Evolutionary conservation across 1,140 invertebrate genomes (phyloP).

Genomic region (Glossosoma conforme): DNA sequence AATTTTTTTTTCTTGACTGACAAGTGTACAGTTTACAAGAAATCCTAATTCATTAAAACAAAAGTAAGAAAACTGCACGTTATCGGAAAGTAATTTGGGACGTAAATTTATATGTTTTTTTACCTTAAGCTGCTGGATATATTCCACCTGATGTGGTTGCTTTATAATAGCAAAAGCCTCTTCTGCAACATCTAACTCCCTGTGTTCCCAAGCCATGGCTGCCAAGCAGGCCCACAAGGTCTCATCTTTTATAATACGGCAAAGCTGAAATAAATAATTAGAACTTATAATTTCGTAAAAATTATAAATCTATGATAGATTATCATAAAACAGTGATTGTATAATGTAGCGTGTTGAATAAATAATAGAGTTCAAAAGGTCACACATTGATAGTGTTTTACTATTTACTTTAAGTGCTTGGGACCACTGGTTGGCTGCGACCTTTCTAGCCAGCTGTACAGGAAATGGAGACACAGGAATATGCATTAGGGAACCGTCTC

Average conservation of each 20-base stretch:
- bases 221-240: constrained; percentile 87
- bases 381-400: no score
- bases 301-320: no score
- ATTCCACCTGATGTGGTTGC: constrained; percentile 87
- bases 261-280: constrained; percentile 35
- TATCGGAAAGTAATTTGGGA: no score
- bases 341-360: no score
- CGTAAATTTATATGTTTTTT: constrained; percentile 4
- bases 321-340: no score
- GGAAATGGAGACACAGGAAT: constrained; percentile 52
- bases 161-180: constrained; percentile 90
- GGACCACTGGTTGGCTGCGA: constrained; percentile 53
- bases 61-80: no score
- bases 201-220: constrained; percentile 74
- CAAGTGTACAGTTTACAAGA: no score
- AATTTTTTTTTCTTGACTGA: no score
- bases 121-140: constrained; percentile 79
- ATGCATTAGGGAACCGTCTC: constrained; percentile 52
- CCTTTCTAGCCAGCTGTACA: constrained; percentile 49
- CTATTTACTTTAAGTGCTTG: constrained; percentile 41
- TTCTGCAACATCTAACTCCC: constrained; percentile 74
- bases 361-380: no score
- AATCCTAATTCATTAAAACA: no score
- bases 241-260: constrained; percentile 61
- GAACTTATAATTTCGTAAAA: not conserved